Evolutionary conservation across 1,140 invertebrate species (phyloP), one percentile per base, ranked within the genome.

Genomic region (Zaprionus camerounensis): DNA sequence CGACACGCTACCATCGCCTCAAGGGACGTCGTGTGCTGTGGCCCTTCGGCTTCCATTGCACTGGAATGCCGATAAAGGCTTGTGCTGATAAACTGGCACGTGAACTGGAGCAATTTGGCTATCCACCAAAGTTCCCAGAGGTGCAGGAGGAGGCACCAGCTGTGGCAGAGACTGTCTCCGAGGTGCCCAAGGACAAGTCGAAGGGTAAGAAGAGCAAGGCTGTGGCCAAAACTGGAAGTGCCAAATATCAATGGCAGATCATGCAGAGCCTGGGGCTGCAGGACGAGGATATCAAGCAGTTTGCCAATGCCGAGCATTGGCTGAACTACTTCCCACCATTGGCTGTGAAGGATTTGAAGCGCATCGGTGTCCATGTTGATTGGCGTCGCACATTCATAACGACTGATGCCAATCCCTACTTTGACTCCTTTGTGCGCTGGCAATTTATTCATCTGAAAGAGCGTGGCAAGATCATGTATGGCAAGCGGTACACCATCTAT

Each of bases 141-240:
- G 93, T 94, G 55, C 76, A 91, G n/a, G 93, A 94, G 24, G 92
- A 93, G 7, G 64, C 80, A 1, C 67, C 78, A 0, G 67, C 94
- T 38, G 94, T 94, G 34, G 81, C 91, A 5, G 80, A 92, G 13
- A 93, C 94, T 36, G 94, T 95, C 69, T 93, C 93, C 12, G 91
- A 95, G 78, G 92, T 96, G 36, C 95, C 97, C 24, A 97, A 97
- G 93, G 98, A 99, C 93, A 99, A 99, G 93, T 96, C 97, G 68
- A 99, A 99, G 94, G 98, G 98, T 20, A 99, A 99, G 93, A 99
- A 99, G 95, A 99, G 98, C 92, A 99, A 99, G 94, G 97, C 97
- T n/a, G 95, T 96, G 1, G 98, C 99, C 1, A 99, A 99, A 94
- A 94, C 96, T 13, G 98, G 97, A 0, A 85, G 93, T 9, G 95